Percentiles rank a stretch among this genome's conserved stretches.
phyloP scores from a whole-genome alignment of 30 jellyfish, hydroid and myxozoan genomes.

The Pelagia noctiluca region DNA sequence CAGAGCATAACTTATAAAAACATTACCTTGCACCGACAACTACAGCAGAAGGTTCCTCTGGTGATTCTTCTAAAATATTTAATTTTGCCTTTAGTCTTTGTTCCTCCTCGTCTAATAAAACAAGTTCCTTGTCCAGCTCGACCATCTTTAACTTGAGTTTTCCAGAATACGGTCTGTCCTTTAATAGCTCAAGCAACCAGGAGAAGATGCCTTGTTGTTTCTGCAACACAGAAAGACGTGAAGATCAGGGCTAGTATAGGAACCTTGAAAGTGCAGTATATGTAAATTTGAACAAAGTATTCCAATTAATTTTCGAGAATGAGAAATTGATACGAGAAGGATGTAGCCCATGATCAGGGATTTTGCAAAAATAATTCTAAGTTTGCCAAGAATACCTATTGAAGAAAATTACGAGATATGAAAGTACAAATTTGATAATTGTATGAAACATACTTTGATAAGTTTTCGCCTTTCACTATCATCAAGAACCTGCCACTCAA shows the following conservation, averaged over 20 bases:
- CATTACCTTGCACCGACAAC: background rate
- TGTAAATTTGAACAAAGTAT: background rate
- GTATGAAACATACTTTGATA: slow-evolving; percentile 16
- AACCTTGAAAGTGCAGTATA: background rate
- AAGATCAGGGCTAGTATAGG: background rate
- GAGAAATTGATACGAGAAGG: background rate
- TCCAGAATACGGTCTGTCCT: slow-evolving; percentile 54
- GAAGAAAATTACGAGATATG: background rate
- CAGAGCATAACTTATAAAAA: no score
- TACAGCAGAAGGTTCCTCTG: background rate
- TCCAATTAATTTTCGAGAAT: background rate
- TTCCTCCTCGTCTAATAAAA: slow-evolving; percentile 20
- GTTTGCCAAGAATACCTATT: background rate
- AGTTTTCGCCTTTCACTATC: slow-evolving; percentile 30
- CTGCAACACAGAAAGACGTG: background rate
- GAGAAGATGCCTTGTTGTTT: slow-evolving; percentile 13
- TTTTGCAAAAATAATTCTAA: no score
- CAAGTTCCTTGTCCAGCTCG: slow-evolving; percentile 22
- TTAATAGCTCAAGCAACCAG: slow-evolving; percentile 32
- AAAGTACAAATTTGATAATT: background rate
- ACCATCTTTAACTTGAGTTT: slow-evolving; percentile 26
- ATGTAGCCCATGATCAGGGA: background rate
- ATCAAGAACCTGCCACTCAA: slow-evolving; percentile 60
- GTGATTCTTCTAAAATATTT: background rate
- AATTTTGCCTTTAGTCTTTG: slow-evolving; percentile 5